Conservation (phyloP, 2,888 invertebrate genomes). For the Harmothoe impar region DNA sequence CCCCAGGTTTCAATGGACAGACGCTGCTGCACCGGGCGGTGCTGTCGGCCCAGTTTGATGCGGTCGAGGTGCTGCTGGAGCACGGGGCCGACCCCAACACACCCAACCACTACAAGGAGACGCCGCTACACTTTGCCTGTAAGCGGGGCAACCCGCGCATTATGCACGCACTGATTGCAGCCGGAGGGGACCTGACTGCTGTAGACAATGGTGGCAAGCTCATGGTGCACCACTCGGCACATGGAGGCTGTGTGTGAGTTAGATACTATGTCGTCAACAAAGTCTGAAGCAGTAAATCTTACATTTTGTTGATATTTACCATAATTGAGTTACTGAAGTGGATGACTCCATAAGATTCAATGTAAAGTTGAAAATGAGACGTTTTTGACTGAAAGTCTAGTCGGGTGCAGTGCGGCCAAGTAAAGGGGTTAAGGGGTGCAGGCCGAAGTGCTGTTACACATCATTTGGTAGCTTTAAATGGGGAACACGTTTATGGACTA, state of each 20-base stretch:
- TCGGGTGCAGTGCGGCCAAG: too few relatives aligned
- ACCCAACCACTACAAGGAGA: constrained; percentile 78
- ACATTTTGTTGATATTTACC: too few relatives aligned
- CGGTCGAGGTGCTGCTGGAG: constrained; percentile 75
- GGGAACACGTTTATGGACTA: too few relatives aligned
- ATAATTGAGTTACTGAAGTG: too few relatives aligned
- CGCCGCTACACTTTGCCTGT: constrained; percentile 81
- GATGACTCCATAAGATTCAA: too few relatives aligned
- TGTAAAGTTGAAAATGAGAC: too few relatives aligned
- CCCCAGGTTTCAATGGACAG: constrained; percentile 80
- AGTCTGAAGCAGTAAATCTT: not conserved
- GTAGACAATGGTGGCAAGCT: constrained; percentile 77
- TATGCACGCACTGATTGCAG: constrained; percentile 76
- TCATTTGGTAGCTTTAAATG: too few relatives aligned
- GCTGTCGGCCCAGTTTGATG: constrained; percentile 75
- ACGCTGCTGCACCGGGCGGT: constrained; percentile 80
- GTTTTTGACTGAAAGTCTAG: too few relatives aligned
- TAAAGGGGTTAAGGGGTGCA: too few relatives aligned
- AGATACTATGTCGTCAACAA: too few relatives aligned
- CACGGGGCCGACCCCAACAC: constrained; percentile 79
- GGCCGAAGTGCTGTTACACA: too few relatives aligned
- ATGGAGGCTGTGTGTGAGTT: constrained; percentile 81
- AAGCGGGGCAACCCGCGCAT: constrained; percentile 77
- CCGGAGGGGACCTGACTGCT: constrained; percentile 75
- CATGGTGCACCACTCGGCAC: constrained; percentile 79